These are phyloP conservation scores for Tragelaphus oryx DNA, from an alignment of 2,797 vertebrate genomes.

Conservation along the genomic window DNA sequence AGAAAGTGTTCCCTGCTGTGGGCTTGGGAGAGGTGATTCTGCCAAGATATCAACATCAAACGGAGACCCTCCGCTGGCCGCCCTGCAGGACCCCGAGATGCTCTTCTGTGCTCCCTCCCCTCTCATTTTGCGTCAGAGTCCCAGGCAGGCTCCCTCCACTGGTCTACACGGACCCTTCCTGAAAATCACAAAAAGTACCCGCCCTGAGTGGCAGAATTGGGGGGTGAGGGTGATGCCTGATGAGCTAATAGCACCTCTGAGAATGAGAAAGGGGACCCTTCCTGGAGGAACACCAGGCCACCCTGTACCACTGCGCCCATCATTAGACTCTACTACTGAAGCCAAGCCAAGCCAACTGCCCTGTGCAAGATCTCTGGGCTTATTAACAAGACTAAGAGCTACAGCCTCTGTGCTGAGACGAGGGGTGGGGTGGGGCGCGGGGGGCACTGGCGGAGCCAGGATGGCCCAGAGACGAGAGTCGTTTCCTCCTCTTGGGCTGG, in stretches of 20 bases:
- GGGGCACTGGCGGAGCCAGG: rapidly evolving
- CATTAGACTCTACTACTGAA: not conserved
- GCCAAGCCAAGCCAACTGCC: not conserved
- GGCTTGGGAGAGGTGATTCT: not conserved
- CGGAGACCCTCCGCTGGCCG: not conserved
- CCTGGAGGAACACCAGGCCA: not conserved
- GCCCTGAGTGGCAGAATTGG: not conserved
- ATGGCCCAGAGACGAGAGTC: not conserved
- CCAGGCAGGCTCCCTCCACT: not conserved
- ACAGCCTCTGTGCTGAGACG: not conserved
- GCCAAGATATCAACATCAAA: not conserved
- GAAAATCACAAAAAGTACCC: not conserved
- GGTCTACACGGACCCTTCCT: not conserved
- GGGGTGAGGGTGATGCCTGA: not conserved
- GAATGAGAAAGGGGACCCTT: not conserved
- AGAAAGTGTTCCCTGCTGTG: not conserved
- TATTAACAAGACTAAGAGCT: not conserved
- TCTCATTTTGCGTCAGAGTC: not conserved
- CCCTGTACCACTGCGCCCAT: not conserved
- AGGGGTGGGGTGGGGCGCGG: not conserved
- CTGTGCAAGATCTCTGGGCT: not conserved
- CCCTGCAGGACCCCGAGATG: rapidly evolving
- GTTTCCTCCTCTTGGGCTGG: not conserved
- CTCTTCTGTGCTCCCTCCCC: not conserved
- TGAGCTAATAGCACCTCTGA: not conserved